Base-by-base conservation (phyloP, 2,797 vertebrate genomes). In the Gallinago stenura region DNA sequence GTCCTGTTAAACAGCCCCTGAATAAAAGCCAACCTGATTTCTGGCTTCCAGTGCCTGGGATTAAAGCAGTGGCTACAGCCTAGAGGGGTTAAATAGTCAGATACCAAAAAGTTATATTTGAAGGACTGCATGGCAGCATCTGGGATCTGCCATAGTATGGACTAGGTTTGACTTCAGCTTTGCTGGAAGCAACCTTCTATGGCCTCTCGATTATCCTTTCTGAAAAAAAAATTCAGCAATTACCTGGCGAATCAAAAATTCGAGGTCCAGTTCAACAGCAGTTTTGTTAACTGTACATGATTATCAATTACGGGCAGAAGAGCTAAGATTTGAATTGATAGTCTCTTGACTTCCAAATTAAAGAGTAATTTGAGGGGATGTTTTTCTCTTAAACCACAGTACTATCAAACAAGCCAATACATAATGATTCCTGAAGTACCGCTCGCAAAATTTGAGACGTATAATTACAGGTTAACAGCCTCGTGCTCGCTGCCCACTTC, bases 271-370 rank as follows among this genome's bases (percentile, higher is more conserved):
- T 70, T 96, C 95, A 96, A 94, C 10, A 91, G 79, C 81, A 57
- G 89, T 81, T 92, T 92, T 93, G 92, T 85, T 87, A 92, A 90
- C 93, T 13, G 84, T 30, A 71, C 90, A 48, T 8, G 7, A 85
- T 85, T 95, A 94, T 89, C 95, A 94, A 96, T 96, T 90, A 89
- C 4, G 3, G 79, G 78, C 87, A 95, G 89, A 96, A 93, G 89
- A 93, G 81, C 75, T 93, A 87, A 96, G 89, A 80, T 89, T 39
- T 90, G 90, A 96, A 93, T 77, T 91, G 84, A 94, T 53, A 94
- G 88, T 41, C 83, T 94, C 96, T 96, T 92, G 95, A 96, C 95
- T 97, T 94, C 60, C 53, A 83, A 96, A 95, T 96, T 89, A 96
- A 92, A 94, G 83, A 92, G 83, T 73, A 80, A 95, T 96, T 92